These are phyloP conservation scores for Platycercus adscitus DNA, from an alignment of 2,113 vertebrate species.

Conservation along the genomic window DNA sequence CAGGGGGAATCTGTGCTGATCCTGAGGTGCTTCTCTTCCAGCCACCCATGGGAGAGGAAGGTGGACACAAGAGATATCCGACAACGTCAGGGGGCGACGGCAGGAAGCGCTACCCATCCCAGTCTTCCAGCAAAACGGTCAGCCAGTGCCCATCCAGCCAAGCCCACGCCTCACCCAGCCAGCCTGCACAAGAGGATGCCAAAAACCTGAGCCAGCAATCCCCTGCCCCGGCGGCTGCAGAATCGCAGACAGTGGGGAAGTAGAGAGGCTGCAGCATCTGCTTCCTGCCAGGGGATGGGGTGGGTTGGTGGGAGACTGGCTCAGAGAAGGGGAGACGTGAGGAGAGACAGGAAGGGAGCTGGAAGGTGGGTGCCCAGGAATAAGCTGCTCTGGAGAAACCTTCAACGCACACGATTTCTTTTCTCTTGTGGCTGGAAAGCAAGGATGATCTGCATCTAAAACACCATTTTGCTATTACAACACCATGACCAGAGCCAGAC, in stretches of 20 bases:
- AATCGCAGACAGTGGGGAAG: conserved; percentile 75
- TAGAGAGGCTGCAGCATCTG: conserved; percentile 57
- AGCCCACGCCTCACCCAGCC: conserved; percentile 63
- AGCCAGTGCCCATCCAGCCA: conserved; percentile 72
- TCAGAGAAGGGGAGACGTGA: not conserved
- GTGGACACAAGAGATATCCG: conserved; percentile 87
- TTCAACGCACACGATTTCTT: conserved; percentile 55
- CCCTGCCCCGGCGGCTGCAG: conserved; percentile 66
- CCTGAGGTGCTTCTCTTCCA: conserved; percentile 64
- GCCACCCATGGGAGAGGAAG: conserved; percentile 95
- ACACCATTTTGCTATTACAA: conserved; percentile 56
- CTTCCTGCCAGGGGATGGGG: conserved; percentile 28
- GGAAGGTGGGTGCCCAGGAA: conserved; percentile 57
- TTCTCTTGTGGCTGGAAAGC: conserved; percentile 66
- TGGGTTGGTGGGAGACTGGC: conserved; percentile 35
- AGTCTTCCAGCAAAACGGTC: conserved; percentile 83
- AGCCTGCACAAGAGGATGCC: conserved; percentile 83
- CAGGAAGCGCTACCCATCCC: conserved; percentile 89
- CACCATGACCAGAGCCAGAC: conserved; percentile 63
- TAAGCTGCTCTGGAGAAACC: conserved; percentile 58
- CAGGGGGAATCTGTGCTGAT: not conserved
- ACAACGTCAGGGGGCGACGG: conserved; percentile 83
- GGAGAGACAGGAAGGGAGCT: conserved; percentile 50
- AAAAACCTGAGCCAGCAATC: conserved; percentile 82
- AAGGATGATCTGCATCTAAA: conserved; percentile 62